Conservation (phyloP, 2,113 vertebrate species). For the Dicaeum eximium region DNA sequence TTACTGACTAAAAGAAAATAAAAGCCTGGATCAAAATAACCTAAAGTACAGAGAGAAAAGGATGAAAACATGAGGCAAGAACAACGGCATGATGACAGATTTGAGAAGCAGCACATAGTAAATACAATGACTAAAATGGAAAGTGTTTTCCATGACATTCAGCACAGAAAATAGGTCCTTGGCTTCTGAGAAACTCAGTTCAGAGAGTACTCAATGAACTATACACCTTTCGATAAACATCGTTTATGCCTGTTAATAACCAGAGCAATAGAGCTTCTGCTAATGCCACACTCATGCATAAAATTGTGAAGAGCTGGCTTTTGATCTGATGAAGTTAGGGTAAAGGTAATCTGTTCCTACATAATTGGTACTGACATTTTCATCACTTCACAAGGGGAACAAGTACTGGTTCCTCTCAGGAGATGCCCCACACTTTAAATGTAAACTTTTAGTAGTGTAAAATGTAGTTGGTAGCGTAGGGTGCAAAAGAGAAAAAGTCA, state of each 20-base stretch:
- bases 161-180: background rate
- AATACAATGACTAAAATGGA: slow-evolving; percentile 39
- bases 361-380: background rate
- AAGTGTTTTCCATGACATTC: slow-evolving; percentile 13
- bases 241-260: slow-evolving; percentile 2
- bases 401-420: background rate
- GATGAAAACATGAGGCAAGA: slow-evolving; percentile 30
- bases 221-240: slow-evolving; percentile 13
- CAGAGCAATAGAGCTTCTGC: background rate
- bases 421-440: background rate
- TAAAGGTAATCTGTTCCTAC: slow-evolving; percentile 4
- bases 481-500: background rate
- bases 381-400: background rate
- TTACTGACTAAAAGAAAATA: slow-evolving; percentile 34
- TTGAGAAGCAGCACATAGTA: slow-evolving; percentile 6
- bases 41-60: background rate
- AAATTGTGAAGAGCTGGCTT: background rate
- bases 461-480: background rate
- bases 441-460: background rate
- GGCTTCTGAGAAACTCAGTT: slow-evolving; percentile 40
- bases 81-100: slow-evolving; percentile 8
- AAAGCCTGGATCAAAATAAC: slow-evolving; percentile 47
- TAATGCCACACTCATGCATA: background rate
- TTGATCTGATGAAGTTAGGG: background rate
- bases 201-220: background rate